phyloP scores from a whole-genome alignment of 2,888 invertebrate species.

The Tetragnatha montana region DNA sequence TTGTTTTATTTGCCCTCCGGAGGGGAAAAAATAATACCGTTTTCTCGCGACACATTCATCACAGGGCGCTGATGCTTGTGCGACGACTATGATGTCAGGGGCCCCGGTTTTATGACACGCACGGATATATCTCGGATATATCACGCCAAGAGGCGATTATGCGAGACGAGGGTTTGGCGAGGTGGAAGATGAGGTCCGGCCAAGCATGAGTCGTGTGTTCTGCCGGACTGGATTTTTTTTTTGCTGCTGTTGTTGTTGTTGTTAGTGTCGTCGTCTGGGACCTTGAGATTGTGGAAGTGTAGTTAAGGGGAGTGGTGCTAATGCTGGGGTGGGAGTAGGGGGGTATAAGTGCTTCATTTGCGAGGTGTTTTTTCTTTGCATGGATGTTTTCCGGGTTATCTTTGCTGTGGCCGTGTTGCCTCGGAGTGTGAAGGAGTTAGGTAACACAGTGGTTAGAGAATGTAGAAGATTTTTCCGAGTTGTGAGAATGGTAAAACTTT shows the following conservation, averaged over 20 bases:
- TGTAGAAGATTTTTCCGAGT: too few relatives aligned
- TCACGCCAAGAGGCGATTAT: slow-evolving; percentile 64
- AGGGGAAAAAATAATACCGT: slow-evolving; percentile 43
- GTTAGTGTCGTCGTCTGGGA: slow-evolving; percentile 47
- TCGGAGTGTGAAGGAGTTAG: too few relatives aligned
- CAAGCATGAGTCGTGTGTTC: slow-evolving; percentile 44
- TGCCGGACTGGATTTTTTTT: neutral
- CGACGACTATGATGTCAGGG: slow-evolving; percentile 56
- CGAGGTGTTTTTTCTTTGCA: neutral
- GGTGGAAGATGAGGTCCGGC: slow-evolving; percentile 41
- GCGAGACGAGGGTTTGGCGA: slow-evolving; percentile 61
- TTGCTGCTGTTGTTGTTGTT: slow-evolving; percentile 10
- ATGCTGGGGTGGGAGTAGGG: neutral
- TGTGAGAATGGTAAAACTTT: too few relatives aligned
- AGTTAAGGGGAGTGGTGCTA: slow-evolving; percentile 19
- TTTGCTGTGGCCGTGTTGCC: neutral
- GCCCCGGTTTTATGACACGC: slow-evolving; percentile 54
- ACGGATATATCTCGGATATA: slow-evolving; percentile 45
- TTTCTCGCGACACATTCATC: slow-evolving; percentile 53
- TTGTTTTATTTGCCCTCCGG: slow-evolving; percentile 41
- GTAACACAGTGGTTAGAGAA: too few relatives aligned
- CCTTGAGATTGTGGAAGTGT: slow-evolving; percentile 49
- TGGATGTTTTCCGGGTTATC: neutral
- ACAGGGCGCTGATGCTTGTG: slow-evolving; percentile 15
- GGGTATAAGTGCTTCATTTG: neutral